Evolutionary conservation across 1,140 invertebrate species (phyloP).

Genomic region (Ridgeia piscesae): DNA sequence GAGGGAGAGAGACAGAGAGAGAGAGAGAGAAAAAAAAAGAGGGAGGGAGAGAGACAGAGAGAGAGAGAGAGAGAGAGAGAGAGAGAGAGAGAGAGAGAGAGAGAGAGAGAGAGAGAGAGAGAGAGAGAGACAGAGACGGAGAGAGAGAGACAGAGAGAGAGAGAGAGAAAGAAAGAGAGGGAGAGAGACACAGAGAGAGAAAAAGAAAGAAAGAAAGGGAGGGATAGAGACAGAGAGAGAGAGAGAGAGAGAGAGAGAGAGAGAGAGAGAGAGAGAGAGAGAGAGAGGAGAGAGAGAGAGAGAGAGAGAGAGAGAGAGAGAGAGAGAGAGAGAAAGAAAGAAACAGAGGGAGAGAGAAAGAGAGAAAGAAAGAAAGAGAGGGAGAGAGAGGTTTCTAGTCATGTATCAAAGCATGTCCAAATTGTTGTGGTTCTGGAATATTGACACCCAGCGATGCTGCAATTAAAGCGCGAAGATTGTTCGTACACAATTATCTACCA

Average conservation of each 20-base stretch:
- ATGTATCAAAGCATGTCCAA: no score
- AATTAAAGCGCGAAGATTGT: no score
- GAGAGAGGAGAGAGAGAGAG: no score
- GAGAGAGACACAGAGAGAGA: conserved; percentile 15
- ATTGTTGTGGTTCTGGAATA: no score
- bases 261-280: no score
- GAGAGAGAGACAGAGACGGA: not conserved
- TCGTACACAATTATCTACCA: no score
- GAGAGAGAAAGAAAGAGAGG: conserved; percentile 14
- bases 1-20: conserved; percentile 12
- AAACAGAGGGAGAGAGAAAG: no score
- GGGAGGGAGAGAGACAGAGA: conserved; percentile 13
- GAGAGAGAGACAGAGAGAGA: conserved; percentile 15
- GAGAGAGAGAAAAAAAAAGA: conserved; percentile 1
- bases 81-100: conserved; percentile 18
- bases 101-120: not conserved
- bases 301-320: conserved; percentile 13
- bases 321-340: no score
- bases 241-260: conserved; percentile 17
- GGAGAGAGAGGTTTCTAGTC: no score
- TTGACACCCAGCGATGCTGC: no score
- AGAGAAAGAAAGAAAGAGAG: no score
- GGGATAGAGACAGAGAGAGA: no score
- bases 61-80: conserved; percentile 19
- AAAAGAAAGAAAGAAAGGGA: conserved; percentile 2